Conservation (phyloP, 2,888 invertebrate species). For the Conchocele bisecta region DNA sequence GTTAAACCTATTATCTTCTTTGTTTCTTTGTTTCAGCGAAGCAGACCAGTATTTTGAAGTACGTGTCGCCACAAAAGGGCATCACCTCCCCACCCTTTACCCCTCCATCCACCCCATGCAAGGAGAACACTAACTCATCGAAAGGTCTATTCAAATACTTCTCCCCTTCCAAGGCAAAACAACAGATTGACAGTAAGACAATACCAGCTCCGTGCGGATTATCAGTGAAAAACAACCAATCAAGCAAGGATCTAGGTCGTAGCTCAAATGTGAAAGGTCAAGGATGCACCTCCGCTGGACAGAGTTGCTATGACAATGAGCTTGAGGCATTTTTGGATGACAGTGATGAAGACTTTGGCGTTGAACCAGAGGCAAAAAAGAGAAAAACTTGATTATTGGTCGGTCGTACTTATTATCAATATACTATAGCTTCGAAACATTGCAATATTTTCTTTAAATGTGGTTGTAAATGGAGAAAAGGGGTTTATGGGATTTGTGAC, state of each 20-base stretch:
- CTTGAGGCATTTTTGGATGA: constrained; percentile 12
- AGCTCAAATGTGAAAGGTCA: neutral
- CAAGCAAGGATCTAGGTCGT: neutral
- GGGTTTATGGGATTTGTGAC: no score
- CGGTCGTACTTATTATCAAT: no score
- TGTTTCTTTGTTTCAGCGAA: constrained; percentile 18
- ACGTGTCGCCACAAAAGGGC: constrained; percentile 36
- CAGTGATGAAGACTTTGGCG: constrained; percentile 15
- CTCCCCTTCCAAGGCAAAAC: constrained; percentile 21
- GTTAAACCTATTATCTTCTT: neutral
- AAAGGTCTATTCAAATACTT: constrained; percentile 38
- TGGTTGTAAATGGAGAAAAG: no score
- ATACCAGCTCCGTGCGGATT: no score
- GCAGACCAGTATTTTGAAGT: constrained; percentile 42
- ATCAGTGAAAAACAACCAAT: neutral
- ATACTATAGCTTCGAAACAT: no score
- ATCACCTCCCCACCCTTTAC: neutral
- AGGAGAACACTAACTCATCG: no score
- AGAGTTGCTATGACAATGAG: constrained; percentile 12
- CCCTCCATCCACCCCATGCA: constrained; percentile 1
- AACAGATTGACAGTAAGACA: no score
- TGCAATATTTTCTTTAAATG: no score
- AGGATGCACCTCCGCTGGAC: neutral
- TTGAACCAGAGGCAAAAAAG: constrained; percentile 39
- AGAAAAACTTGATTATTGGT: constrained; percentile 30